phyloP scores from a whole-genome alignment of 1,140 invertebrate species.

The Globodera ellingtonae region DNA sequence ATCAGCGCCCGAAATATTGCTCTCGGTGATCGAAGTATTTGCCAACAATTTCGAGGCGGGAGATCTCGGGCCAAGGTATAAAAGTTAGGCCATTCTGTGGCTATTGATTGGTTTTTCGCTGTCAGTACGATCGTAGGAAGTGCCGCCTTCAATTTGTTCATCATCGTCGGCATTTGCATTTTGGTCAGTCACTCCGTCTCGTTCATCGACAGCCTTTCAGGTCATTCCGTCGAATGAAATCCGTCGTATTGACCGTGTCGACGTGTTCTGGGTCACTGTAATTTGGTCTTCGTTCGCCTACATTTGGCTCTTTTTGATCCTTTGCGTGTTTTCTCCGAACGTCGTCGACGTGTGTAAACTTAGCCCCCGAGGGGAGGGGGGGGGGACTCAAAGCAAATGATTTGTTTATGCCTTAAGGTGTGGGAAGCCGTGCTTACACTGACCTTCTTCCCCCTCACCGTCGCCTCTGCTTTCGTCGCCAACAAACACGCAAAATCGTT shows the following conservation, averaged over 20 bases:
- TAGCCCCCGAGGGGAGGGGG: no score
- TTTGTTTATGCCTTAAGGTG: conserved; percentile 47
- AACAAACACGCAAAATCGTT: conserved; percentile 42
- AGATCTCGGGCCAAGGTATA: conserved; percentile 65
- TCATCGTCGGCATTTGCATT: conserved; percentile 63
- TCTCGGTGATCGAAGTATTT: conserved; percentile 68
- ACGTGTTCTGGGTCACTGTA: conserved; percentile 66
- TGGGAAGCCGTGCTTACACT: conserved; percentile 71
- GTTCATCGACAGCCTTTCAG: conserved; percentile 48
- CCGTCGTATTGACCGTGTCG: conserved; percentile 66
- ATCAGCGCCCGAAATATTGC: conserved; percentile 69
- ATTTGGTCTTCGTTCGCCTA: conserved; percentile 69
- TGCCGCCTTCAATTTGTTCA: conserved; percentile 69
- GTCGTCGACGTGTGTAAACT: conserved; percentile 58
- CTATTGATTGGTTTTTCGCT: neutral
- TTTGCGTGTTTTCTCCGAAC: conserved; percentile 64
- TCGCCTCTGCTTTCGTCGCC: conserved; percentile 69
- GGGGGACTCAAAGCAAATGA: no score
- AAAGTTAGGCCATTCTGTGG: conserved; percentile 6
- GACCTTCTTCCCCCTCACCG: conserved; percentile 70
- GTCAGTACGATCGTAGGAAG: conserved; percentile 68
- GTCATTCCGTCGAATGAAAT: conserved; percentile 67
- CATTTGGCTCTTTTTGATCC: conserved; percentile 68
- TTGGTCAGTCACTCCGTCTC: conserved; percentile 69
- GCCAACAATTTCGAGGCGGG: conserved; percentile 65